Evolutionary conservation across 2,113 vertebrate species (phyloP), one percentile per base, ranked within the genome.

Genomic region (Grus americana): DNA sequence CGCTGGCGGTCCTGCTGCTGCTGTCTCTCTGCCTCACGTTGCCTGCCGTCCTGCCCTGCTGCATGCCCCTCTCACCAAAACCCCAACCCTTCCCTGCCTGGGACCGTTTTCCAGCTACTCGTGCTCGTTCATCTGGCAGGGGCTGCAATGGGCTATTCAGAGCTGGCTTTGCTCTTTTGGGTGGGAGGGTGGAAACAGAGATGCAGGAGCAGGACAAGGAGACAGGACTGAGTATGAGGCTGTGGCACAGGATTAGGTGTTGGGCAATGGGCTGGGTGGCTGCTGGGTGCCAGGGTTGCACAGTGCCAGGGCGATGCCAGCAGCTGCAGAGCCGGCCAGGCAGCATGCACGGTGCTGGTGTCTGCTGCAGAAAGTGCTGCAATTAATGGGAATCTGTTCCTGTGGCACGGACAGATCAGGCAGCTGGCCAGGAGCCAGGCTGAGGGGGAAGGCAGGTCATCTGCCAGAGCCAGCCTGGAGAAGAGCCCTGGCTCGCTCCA

Each of bases 271-370:
- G 15, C 73, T 2, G 15, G 54, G 68, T 0, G 18, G 62, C 57
- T 89, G 74, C 50, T 62, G 74, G 78, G 50, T 11, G 5, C 44
- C 44, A 17, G 79, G 44, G 47, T 0, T 55, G 61, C 17, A 24
- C 18, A 7, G 63, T 15, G 5, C 34, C 59, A 0, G 0, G 84
- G 55, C 1, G 1, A 34, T 68, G 65, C 59, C 3, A 0, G 58
- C 38, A 52, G 76, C 63, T 68, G 80, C 72, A 0, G 1, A 55
- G 59, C 62, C 0, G 6, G 67, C 26, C 0, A 1, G 68, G 68
- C 81, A 75, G 38, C n/a, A 12, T 0, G 1, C 24, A 21, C 16
- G 7, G 18, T 2, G 1, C 38, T 34, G 52, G 30, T 4, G 7
- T 42, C 47, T 38, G 82, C 70, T 67, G 61, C 49, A n/a, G 44